Conservation (phyloP, 2,113 vertebrate species). For the Clarias magur region DNA sequence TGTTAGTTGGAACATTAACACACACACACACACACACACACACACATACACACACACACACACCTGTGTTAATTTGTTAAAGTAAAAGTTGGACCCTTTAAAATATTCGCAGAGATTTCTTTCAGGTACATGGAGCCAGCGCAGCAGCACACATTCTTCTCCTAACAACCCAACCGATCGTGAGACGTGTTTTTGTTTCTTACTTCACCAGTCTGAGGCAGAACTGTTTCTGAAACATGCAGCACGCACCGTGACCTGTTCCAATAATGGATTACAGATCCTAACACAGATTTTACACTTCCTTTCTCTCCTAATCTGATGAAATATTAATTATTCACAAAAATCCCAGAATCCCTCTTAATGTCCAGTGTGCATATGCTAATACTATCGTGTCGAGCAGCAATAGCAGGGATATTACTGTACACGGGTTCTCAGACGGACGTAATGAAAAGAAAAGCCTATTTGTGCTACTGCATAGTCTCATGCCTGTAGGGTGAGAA, state of each 20-base stretch:
- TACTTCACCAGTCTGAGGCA: background rate
- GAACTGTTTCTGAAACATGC: background rate
- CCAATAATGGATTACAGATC: constrained; percentile 29
- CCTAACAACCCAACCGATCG: background rate
- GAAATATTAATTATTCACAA: constrained; percentile 41
- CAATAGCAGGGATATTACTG: background rate
- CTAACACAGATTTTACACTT: background rate
- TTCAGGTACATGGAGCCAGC: background rate
- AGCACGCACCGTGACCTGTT: constrained; percentile 1
- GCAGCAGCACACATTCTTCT: background rate
- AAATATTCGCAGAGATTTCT: background rate
- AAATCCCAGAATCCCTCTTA: background rate
- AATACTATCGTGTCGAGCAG: constrained; percentile 15
- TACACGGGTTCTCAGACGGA: background rate
- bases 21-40: too few relatives aligned
- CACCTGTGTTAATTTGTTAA: too few relatives aligned
- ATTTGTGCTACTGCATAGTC: background rate
- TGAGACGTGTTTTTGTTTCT: background rate
- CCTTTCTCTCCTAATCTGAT: constrained; percentile 30
- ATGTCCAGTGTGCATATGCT: constrained; percentile 16
- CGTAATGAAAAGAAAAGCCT: background rate
- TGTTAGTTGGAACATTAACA: too few relatives aligned
- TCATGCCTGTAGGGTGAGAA: background rate
- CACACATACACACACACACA: too few relatives aligned
- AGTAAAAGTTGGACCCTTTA: too few relatives aligned